Evolutionary conservation across 2,797 vertebrate genomes (phyloP).

Genomic region (Acanthurus leucopareius): DNA sequence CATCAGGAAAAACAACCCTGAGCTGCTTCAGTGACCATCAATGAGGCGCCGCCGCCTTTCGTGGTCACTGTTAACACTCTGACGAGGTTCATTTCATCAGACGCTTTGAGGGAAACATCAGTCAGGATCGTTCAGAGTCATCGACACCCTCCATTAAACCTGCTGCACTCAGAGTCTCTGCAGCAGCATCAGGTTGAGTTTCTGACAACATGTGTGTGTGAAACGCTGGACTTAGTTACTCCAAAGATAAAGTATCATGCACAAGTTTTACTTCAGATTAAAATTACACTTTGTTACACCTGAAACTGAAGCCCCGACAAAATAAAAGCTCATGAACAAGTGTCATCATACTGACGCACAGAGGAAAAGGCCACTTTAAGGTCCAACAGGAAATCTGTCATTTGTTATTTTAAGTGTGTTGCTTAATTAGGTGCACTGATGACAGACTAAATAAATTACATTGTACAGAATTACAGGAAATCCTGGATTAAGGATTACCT

Average conservation of each 20-base stretch:
- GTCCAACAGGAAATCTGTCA: background rate
- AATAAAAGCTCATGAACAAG: too few species aligned
- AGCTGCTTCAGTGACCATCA: slow-evolving; percentile 27
- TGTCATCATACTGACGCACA: background rate
- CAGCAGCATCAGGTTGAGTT: background rate
- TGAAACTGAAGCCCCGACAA: too few species aligned
- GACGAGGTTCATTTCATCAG: slow-evolving; percentile 33
- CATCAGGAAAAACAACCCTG: slow-evolving; percentile 25
- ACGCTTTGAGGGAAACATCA: background rate
- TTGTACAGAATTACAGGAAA: background rate
- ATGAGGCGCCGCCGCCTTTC: slow-evolving; percentile 1
- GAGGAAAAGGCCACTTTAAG: background rate
- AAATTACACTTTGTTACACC: too few species aligned
- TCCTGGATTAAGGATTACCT: background rate
- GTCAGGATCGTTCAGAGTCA: background rate
- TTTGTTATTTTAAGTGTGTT: background rate
- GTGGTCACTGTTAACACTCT: slow-evolving; percentile 12
- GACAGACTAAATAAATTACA: background rate
- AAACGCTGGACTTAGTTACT: background rate
- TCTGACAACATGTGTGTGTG: background rate
- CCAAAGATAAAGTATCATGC: too few species aligned
- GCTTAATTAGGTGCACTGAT: background rate
- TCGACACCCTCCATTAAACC: background rate
- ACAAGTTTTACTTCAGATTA: too few species aligned
- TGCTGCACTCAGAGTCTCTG: background rate